Base-by-base conservation (phyloP, 2,888 invertebrate species). In the Drosophila sordidula region DNA sequence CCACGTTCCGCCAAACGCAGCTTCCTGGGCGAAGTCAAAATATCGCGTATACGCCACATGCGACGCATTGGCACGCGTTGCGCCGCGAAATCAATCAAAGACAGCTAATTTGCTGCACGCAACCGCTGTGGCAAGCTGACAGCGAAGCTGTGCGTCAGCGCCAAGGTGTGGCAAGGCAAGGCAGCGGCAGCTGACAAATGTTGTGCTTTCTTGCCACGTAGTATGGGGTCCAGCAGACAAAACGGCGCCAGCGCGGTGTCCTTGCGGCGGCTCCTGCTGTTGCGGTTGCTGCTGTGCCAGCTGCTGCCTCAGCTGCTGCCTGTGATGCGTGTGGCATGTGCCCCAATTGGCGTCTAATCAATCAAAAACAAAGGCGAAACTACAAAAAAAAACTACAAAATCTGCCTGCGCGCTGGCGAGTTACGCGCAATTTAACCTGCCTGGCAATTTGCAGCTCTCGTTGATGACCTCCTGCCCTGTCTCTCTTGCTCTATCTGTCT, bases 401-500 rank as follows among this genome's bases (percentile, higher is more conserved):
- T 63, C 67, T 59, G 75, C 64, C 58, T 46, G 47, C 55, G 70
- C 75, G 52, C 56, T 63, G 58, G 49, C 65, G 57, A 79, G 70
- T 73, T 87, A 82, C 80, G 82, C 88, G 71, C 86, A 83, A 83
- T 88, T 88, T 88, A 83, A 88, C 84, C 88, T 80, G 83, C 75
- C 79, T 78, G 58, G 51, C 75, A 59, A 78, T 59, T 78, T 66
- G 70, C 75, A 69, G 61, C 59, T 50, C 47, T 42, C 16, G 34
- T 34, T 34, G 12, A 22, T 22, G 22, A 22, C 22, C 38, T 14
- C 42, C 9, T 39, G 3, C 32, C 11, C 44, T 3, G 18, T 25
- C 14, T 8, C 47, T 4, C 49, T 32, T 26, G 8, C 26, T 9
- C 22, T 9, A 11, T 52, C 41, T 8, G 29, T 38, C 22, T 49